Percentiles rank a stretch among this genome's conserved stretches.
Conservation (phyloP, 2,113 vertebrate genomes). For the Mormyrus iriodes region DNA sequence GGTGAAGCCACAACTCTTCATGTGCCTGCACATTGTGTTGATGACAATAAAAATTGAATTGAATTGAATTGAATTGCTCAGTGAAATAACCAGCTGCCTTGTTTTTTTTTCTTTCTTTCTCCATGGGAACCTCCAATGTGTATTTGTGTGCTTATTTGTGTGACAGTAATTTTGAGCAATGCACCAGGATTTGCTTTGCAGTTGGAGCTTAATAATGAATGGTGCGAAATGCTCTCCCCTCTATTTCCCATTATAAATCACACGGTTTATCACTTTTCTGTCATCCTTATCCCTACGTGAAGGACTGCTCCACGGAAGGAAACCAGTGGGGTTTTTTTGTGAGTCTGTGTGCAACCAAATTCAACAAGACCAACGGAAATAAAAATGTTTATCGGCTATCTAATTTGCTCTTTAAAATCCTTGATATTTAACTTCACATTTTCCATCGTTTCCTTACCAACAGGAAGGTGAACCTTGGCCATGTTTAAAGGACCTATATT, state of each 20-base stretch:
- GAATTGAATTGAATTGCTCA: too few species aligned
- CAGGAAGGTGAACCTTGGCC: not conserved
- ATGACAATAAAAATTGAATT: too few species aligned
- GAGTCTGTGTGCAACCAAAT: not conserved
- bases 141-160: not conserved
- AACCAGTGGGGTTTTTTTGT: not conserved
- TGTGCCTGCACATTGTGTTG: too few species aligned
- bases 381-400: not conserved
- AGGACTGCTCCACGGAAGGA: not conserved
- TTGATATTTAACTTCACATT: not conserved
- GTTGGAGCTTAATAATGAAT: not conserved
- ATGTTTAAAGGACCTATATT: not conserved
- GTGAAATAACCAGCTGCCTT: not conserved
- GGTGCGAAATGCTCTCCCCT: not conserved
- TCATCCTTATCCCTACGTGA: not conserved
- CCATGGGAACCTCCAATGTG: not conserved
- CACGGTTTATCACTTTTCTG: not conserved
- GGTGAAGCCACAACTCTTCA: too few species aligned
- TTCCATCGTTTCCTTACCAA: not conserved
- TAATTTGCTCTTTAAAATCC: not conserved
- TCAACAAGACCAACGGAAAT: not conserved
- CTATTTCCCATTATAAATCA: not conserved
- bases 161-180: not conserved
- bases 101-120: not conserved
- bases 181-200: not conserved